Conservation (phyloP, 2,888 invertebrate species). For the Tuberolachnus salignus region DNA sequence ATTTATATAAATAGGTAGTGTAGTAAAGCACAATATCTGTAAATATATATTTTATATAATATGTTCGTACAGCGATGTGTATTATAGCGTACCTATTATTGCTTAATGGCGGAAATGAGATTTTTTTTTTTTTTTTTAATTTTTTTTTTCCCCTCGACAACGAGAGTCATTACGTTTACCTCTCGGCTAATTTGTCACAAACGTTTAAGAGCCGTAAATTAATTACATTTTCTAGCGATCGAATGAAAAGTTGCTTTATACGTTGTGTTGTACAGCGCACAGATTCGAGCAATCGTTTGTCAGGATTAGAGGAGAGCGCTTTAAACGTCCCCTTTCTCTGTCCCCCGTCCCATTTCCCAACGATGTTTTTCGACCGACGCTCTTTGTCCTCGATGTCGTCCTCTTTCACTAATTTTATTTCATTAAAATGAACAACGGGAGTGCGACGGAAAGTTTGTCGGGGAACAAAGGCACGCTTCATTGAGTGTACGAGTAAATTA, state of each 20-base stretch:
- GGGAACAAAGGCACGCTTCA: conserved; percentile 27
- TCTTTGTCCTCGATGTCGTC: conserved; percentile 34
- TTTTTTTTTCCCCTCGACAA: too few species aligned
- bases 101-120: not conserved
- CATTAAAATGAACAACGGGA: conserved; percentile 47
- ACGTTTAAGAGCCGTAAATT: conserved; percentile 45
- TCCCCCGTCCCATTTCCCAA: not conserved
- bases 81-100: not conserved
- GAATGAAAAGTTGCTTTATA: conserved; percentile 40
- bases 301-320: conserved; percentile 39
- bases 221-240: conserved; percentile 49
- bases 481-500: conserved; percentile 8
- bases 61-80: too few species aligned
- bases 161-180: conserved; percentile 22
- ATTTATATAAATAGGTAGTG: not conserved
- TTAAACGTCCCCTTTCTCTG: conserved; percentile 11
- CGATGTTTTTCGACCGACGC: conserved; percentile 34
- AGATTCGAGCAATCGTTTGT: conserved; percentile 49
- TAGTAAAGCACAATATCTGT: not conserved
- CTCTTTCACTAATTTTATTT: conserved; percentile 43
- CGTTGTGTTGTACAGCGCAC: not conserved
- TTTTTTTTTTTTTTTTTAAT: not conserved
- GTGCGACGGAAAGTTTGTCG: conserved; percentile 19
- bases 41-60: not conserved
- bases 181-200: conserved; percentile 41